Percentiles rank a stretch among this genome's conserved stretches.
These are phyloP conservation scores for Xestoiulus laeticollis DNA, from an alignment of 2,888 invertebrate genomes.

Conservation along the genomic window DNA sequence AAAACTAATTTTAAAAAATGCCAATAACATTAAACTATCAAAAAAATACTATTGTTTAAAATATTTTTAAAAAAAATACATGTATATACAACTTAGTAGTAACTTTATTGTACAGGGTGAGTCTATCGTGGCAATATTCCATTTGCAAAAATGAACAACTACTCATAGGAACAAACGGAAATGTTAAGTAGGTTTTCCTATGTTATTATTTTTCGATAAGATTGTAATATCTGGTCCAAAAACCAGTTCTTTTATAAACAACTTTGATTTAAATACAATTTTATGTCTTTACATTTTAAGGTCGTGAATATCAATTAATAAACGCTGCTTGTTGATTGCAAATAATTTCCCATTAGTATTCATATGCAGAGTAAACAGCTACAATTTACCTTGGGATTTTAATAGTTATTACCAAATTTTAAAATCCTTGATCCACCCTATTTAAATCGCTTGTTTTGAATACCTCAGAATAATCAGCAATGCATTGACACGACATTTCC, in stretches of 20 bases:
- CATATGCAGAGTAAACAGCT: neutral
- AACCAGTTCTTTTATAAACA: slow-evolving; percentile 13
- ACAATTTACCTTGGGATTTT: slow-evolving; percentile 1
- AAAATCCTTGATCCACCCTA: neutral
- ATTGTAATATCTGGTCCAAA: neutral
- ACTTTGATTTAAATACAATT: neutral
- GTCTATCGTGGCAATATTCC: neutral
- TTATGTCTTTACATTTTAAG: neutral
- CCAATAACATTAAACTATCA: no score
- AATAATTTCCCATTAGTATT: neutral
- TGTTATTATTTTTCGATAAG: neutral
- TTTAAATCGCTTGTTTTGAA: neutral
- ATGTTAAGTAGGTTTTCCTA: neutral
- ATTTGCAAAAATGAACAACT: neutral
- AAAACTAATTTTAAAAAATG: no score
- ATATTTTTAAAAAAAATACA: no score
- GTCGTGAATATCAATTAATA: neutral
- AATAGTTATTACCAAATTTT: neutral
- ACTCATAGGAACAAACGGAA: neutral
- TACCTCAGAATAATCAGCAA: neutral
- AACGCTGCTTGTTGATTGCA: neutral
- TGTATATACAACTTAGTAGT: no score
- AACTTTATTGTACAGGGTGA: neutral
- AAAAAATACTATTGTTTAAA: no score
- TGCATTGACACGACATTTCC: neutral